Conservation (phyloP, 1,140 invertebrate genomes). For the Drosophila repletoides region DNA sequence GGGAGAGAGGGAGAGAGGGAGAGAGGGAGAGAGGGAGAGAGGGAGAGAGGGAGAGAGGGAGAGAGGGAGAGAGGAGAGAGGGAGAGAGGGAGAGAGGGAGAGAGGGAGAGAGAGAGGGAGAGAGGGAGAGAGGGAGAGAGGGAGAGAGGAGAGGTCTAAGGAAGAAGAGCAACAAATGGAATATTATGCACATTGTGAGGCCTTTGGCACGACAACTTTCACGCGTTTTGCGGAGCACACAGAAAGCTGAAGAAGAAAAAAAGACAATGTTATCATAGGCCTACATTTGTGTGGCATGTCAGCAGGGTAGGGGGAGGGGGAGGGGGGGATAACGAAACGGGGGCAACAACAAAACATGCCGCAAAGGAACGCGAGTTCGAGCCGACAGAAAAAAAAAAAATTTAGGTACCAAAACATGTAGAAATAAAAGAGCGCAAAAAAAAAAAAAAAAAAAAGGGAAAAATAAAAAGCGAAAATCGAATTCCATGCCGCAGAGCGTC, state of each 20-base stretch:
- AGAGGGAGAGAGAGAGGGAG: background rate
- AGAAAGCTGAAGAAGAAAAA: background rate
- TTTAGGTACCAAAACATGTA: conserved; percentile 55
- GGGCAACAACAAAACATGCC: conserved; percentile 14
- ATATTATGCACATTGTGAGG: conserved; percentile 3
- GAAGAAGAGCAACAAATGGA: background rate
- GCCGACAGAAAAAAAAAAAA: too few relatives aligned
- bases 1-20: background rate
- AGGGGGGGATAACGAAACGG: conserved; percentile 12
- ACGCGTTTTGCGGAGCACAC: conserved; percentile 44
- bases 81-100: background rate
- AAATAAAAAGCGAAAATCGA: conserved; percentile 25
- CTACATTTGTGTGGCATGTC: conserved; percentile 68
- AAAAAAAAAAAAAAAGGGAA: conserved; percentile 13
- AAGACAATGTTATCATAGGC: conserved; percentile 78
- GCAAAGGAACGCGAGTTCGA: conserved; percentile 47
- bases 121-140: background rate
- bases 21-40: background rate
- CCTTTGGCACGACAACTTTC: conserved; percentile 68
- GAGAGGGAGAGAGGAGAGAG: background rate
- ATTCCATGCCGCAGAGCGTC: conserved; percentile 56
- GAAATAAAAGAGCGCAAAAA: conserved; percentile 15
- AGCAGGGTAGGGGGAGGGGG: too few relatives aligned
- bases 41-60: background rate
- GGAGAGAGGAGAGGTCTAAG: background rate